Conservation (phyloP, 2,113 vertebrate genomes). For the Alces alces region DNA sequence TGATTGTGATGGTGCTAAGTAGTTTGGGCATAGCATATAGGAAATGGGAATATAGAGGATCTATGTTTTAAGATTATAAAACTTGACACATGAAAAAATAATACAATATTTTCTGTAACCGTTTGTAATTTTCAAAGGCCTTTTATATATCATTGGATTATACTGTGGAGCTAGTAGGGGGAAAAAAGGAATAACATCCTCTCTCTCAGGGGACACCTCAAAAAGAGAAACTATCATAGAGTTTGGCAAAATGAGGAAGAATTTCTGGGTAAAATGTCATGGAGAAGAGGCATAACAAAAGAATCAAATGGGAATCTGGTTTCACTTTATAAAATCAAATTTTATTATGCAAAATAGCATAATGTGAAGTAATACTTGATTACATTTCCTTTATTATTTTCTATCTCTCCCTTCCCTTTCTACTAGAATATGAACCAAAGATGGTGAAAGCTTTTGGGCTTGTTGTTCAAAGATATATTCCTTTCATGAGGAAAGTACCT, state of each 20-base stretch:
- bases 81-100: neutral
- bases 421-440: neutral
- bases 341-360: neutral
- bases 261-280: neutral
- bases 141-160: neutral
- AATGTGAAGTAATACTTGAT: neutral
- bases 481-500: neutral
- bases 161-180: neutral
- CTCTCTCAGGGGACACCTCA: neutral
- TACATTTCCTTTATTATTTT: neutral
- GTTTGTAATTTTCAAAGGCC: neutral
- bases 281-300: neutral
- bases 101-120: neutral
- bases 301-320: neutral
- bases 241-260: neutral
- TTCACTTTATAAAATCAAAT: neutral
- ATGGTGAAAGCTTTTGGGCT: neutral
- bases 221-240: neutral
- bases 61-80: neutral
- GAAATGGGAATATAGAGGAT: neutral
- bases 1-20: neutral
- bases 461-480: neutral
- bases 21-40: neutral
- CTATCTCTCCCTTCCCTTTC: neutral
- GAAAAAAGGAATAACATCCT: neutral